Evolutionary conservation across 2,113 vertebrate genomes (phyloP), one percentile per base, ranked within the genome.

Genomic region (Micromys minutus): DNA sequence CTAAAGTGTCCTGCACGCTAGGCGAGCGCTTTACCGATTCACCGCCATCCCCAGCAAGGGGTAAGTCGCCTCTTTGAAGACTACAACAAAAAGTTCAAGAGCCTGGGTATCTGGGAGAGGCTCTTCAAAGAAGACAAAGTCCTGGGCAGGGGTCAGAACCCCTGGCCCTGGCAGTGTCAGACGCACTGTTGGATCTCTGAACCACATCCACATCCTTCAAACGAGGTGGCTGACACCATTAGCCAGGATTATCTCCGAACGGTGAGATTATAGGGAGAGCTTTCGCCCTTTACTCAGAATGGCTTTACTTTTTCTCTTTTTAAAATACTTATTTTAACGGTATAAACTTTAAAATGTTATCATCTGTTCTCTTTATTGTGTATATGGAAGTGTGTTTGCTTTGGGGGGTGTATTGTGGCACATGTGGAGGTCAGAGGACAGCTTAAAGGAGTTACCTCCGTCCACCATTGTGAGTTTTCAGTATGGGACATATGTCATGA

Each of bases 221-320:
- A 88, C 47, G 36, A 96, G 45, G 34, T 17, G 57, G 42, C 17
- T 91, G 90, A 67, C 22, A 29, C 69, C 22, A 47, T n/a, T 71
- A 65, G 61, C 39, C 36, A 61, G 50, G 26, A 57, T 95, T 74
- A 87, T 80, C 63, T 87, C 67, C 22, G 55, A 94, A 97, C 52
- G 22, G 39, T 55, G 31, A 91, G 42, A 77, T 76, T 47, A 74
- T 2, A 31, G 17, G 45, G 76, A 42, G 26, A 80, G 34, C 19
- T 67, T 92, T 87, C 45, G 75, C 34, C 79, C 45, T 12, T 29
- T 59, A 39, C 26, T 89, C 79, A 39, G 80, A 87, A 91, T 2
- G 45, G 31, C 36, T 91, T 29, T 45, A 47, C 7, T 76, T 42
- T 57, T 29, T 3, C 71, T 90, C 13, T 16, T 67, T 67, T 67